Conservation (phyloP, 2,888 invertebrate genomes). For the Emmelina monodactyla region DNA sequence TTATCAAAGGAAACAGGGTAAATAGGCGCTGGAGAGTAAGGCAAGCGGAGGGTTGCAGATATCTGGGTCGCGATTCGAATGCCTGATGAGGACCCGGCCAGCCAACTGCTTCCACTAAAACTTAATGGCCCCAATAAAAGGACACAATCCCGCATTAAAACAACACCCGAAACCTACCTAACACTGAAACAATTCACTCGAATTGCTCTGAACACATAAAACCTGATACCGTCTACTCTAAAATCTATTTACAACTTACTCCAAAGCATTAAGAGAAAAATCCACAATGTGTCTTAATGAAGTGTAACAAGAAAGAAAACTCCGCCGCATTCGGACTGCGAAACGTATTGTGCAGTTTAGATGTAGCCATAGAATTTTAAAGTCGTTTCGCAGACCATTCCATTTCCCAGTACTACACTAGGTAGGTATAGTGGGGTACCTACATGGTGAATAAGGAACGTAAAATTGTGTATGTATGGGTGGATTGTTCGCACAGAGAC, state of each 20-base stretch:
- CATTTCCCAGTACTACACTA: constrained; percentile 2
- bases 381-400: constrained; percentile 1
- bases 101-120: neutral
- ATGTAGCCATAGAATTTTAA: constrained; percentile 1
- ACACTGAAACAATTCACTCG: neutral
- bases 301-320: constrained; percentile 1
- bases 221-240: neutral
- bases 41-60: constrained; percentile 55
- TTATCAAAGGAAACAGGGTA: constrained; percentile 64
- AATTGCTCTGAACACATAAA: neutral
- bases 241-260: neutral
- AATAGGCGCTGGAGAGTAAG: constrained; percentile 56
- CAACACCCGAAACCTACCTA: neutral
- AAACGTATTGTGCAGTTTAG: constrained; percentile 1
- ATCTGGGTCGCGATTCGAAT: constrained; percentile 53
- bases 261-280: neutral
- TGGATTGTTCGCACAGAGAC: constrained; percentile 30
- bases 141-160: neutral
- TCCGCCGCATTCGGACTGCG: neutral
- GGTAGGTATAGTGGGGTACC: neutral
- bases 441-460: neutral
- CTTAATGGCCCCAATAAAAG: neutral
- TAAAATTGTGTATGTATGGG: constrained; percentile 13
- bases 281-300: neutral
- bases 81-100: constrained; percentile 40